phyloP scores from a whole-genome alignment of 2,113 vertebrate species.

The Mustelus asterias region DNA sequence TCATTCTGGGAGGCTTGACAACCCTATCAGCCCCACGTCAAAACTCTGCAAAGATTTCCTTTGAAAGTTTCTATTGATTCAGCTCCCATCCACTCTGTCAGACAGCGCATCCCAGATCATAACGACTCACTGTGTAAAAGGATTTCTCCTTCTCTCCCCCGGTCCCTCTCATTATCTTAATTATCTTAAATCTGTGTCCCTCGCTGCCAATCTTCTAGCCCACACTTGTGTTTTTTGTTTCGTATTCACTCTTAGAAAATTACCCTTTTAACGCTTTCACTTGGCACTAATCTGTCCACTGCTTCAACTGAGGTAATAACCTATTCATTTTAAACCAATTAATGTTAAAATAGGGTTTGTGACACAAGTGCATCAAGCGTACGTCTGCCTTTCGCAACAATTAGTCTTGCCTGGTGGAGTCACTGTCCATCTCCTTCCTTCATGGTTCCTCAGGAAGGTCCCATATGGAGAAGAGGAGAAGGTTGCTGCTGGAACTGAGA shows the following conservation, averaged over 20 bases:
- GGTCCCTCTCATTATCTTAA: neutral
- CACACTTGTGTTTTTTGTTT: neutral
- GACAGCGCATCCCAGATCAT: neutral
- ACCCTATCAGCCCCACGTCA: too few relatives aligned
- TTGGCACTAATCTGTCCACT: neutral
- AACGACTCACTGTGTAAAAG: too few relatives aligned
- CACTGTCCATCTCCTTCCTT: neutral
- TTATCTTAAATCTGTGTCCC: neutral
- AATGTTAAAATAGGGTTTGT: neutral
- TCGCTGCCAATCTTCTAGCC: neutral
- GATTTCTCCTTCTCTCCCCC: neutral
- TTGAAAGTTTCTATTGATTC: neutral
- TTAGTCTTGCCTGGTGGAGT: neutral
- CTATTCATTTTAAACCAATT: neutral
- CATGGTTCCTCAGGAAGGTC: neutral
- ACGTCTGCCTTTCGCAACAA: neutral
- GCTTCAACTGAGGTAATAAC: neutral
- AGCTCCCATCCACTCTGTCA: neutral
- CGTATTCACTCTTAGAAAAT: neutral
- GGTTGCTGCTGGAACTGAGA: neutral
- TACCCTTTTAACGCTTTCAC: neutral
- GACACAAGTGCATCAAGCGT: neutral
- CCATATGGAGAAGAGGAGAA: neutral
- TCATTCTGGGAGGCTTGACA: too few relatives aligned
- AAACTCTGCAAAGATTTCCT: neutral